These are phyloP conservation scores for Bombus polaris DNA, from an alignment of 1,140 invertebrate species.

Conservation along the genomic window DNA sequence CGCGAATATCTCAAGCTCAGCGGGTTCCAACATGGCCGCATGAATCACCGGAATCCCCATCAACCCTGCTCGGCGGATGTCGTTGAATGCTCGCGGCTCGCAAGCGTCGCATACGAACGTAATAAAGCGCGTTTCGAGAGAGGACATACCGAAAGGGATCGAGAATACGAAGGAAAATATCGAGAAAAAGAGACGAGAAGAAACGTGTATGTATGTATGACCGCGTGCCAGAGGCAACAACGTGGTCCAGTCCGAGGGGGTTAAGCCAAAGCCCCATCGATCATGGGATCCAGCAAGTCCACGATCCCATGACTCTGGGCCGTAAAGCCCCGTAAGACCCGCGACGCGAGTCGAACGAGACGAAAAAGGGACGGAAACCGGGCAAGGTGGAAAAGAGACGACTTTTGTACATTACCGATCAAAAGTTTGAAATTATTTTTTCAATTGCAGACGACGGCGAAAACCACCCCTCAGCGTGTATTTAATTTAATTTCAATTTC, in stretches of 20 bases:
- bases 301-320: constrained; percentile 69
- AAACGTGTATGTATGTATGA: constrained; percentile 35
- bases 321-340: constrained; percentile 63
- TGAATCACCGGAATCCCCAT: constrained; percentile 46
- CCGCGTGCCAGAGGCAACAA: constrained; percentile 57
- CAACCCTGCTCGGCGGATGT: background rate
- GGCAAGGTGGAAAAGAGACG: background rate
- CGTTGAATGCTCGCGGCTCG: constrained; percentile 2
- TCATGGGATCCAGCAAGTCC: constrained; percentile 70
- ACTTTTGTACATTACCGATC: no score
- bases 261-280: constrained; percentile 75
- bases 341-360: constrained; percentile 34
- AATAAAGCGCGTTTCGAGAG: constrained; percentile 5
- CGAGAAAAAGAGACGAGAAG: constrained; percentile 20
- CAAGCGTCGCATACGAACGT: background rate
- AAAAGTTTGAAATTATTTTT: no score
- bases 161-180: background rate
- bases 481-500: no score
- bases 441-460: no score
- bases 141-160: constrained; percentile 18
- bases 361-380: constrained; percentile 9
- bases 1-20: constrained; percentile 45
- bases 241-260: constrained; percentile 58
- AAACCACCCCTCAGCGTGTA: no score
- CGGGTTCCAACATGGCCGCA: constrained; percentile 5